These are phyloP conservation scores for Enteromius paludinosus DNA, from an alignment of 2,797 vertebrate genomes.

Conservation along the genomic window DNA sequence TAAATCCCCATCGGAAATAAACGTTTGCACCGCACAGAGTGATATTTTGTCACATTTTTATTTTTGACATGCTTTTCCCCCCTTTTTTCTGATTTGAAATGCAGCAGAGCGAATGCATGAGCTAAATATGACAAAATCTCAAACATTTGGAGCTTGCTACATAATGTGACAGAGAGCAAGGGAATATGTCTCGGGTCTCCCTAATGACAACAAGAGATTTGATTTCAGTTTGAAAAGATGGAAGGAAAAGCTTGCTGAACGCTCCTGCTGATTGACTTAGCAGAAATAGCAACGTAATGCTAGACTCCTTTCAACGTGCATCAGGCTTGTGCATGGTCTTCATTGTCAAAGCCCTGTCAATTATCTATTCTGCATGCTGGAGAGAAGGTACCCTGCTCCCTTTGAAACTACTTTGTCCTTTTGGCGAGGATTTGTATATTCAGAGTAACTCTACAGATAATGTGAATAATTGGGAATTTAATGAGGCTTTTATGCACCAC, in stretches of 20 bases:
- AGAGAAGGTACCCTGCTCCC: conserved; percentile 24
- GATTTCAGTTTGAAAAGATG: conserved; percentile 54
- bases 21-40: conserved; percentile 30
- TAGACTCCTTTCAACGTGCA: conserved; percentile 31
- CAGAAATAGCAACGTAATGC: conserved; percentile 37
- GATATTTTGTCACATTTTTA: conserved; percentile 50
- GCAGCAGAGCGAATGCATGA: conserved; percentile 32
- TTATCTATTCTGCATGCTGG: conserved; percentile 42
- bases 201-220: conserved; percentile 51
- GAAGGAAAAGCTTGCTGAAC: conserved; percentile 38
- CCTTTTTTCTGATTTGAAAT: conserved; percentile 33
- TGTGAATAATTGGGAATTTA: conserved; percentile 42
- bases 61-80: conserved; percentile 30
- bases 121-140: conserved; percentile 48
- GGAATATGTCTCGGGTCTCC: conserved; percentile 20
- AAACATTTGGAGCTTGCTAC: conserved; percentile 45
- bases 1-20: conserved; percentile 50
- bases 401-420: conserved; percentile 11
- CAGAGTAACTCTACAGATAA: conserved; percentile 35
- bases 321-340: conserved; percentile 33
- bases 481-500: conserved; percentile 38
- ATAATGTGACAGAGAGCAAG: conserved; percentile 41
- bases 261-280: conserved; percentile 25
- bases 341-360: conserved; percentile 46
- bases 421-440: conserved; percentile 39